Conservation (phyloP, 2,113 vertebrate genomes). For the Eulemur macaco region DNA sequence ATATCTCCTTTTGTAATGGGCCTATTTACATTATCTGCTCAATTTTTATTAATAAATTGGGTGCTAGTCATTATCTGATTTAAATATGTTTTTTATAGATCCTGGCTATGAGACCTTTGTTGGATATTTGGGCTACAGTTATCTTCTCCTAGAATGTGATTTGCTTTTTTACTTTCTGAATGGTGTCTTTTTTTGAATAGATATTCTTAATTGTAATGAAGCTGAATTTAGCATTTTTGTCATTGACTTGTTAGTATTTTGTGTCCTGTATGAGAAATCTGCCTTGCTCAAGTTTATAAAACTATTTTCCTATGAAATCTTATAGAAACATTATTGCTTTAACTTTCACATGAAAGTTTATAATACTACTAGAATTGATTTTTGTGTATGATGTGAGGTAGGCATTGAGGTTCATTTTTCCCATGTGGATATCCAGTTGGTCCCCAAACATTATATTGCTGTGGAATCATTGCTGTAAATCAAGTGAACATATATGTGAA, state of each 20-base stretch:
- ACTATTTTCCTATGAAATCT: not conserved
- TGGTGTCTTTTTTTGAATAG: not conserved
- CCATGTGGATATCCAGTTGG: not conserved
- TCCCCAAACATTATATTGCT: not conserved
- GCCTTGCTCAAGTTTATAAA: not conserved
- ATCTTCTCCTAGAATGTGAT: not conserved
- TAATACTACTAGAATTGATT: not conserved
- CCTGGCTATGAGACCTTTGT: not conserved
- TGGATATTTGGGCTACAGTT: not conserved
- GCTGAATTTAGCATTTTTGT: not conserved
- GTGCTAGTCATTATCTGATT: not conserved
- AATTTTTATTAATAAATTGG: not conserved
- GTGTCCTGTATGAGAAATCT: not conserved
- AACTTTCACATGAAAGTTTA: not conserved
- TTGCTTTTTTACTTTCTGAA: not conserved
- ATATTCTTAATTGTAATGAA: not conserved
- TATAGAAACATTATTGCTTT: not conserved
- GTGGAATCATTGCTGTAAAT: not conserved
- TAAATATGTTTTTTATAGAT: not conserved
- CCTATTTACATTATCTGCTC: not conserved
- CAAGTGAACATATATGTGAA: not conserved
- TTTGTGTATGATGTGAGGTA: not conserved
- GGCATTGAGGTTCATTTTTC: not conserved
- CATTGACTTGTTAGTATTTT: not conserved
- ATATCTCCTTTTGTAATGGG: not conserved